Conservation (phyloP, 2,888 invertebrate genomes). For the Cylloceria caligata region DNA sequence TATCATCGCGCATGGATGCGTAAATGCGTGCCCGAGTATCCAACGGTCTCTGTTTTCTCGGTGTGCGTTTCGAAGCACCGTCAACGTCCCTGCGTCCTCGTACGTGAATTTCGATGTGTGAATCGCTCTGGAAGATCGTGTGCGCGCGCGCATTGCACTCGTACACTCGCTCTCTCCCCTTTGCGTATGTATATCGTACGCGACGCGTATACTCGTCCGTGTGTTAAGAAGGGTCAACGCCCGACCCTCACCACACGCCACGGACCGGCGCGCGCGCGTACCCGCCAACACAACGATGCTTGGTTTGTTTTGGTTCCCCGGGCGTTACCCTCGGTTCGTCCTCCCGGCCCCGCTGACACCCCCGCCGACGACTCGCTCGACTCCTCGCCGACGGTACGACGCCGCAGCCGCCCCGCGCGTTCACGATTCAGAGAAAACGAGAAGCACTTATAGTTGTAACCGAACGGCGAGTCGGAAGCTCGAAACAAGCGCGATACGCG, state of each 20-base stretch:
- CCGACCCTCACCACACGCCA: constrained; percentile 84
- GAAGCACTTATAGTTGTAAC: constrained; percentile 1
- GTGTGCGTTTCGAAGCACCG: constrained; percentile 8
- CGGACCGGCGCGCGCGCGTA: constrained; percentile 76
- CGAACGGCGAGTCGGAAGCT: constrained; percentile 32
- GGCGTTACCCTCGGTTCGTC: constrained; percentile 81
- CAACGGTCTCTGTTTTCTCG: not conserved
- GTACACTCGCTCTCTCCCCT: constrained; percentile 20
- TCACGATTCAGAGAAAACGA: constrained; percentile 31
- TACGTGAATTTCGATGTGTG: constrained; percentile 38
- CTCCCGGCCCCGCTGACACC: constrained; percentile 68
- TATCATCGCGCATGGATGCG: constrained; percentile 25
- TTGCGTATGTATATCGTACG: constrained; percentile 18
- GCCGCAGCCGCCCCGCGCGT: constrained; percentile 8
- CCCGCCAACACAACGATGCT: constrained; percentile 69
- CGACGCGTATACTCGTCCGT: constrained; percentile 48
- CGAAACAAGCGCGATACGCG: not conserved
- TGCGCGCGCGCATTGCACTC: constrained; percentile 70
- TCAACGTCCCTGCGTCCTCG: not conserved
- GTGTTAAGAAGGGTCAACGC: constrained; percentile 83
- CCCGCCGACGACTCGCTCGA: constrained; percentile 40
- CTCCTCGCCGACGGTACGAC: constrained; percentile 27
- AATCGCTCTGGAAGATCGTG: constrained; percentile 16
- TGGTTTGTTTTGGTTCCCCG: constrained; percentile 85
- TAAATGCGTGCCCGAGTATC: constrained; percentile 12